A percentile compares a stretch with the other conserved stretches of the same genome.
Evolutionary conservation across 2,888 invertebrate genomes (phyloP).

Genomic region (Euzetes globulus): DNA sequence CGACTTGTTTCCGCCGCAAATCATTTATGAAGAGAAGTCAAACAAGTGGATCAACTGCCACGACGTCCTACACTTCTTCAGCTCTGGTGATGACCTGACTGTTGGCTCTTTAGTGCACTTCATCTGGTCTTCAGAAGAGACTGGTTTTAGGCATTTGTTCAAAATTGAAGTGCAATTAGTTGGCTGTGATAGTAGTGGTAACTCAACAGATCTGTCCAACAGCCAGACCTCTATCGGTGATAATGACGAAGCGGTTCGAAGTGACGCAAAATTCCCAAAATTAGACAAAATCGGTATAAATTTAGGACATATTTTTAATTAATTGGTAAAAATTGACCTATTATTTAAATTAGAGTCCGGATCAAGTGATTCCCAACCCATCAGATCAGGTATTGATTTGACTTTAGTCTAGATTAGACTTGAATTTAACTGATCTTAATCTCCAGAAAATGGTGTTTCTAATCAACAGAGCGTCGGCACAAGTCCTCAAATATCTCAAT

Average conservation of each 20-base stretch:
- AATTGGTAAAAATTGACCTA: not conserved
- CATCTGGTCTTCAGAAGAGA: constrained; percentile 88
- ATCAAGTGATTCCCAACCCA: not conserved
- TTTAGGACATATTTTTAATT: not conserved
- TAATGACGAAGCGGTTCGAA: not conserved
- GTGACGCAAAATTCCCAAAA: not conserved
- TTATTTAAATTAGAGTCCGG: not conserved
- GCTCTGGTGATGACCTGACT: constrained; percentile 45
- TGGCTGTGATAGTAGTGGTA: not conserved
- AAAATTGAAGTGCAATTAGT: constrained; percentile 41
- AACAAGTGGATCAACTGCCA: constrained; percentile 84
- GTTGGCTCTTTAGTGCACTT: constrained; percentile 56
- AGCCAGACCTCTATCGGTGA: not conserved
- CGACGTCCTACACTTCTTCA: constrained; percentile 76
- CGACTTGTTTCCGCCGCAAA: constrained; percentile 46
- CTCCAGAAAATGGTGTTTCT: too few species aligned
- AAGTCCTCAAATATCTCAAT: too few species aligned
- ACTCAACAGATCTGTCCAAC: not conserved
- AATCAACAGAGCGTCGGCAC: too few species aligned
- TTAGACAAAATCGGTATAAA: not conserved
- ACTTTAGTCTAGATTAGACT: not conserved
- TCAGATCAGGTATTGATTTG: not conserved
- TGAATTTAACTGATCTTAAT: too few species aligned
- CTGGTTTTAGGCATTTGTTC: constrained; percentile 80
- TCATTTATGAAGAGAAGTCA: constrained; percentile 57